phyloP scores from a whole-genome alignment of 2,888 invertebrate genomes.

The Baccha elongata region DNA sequence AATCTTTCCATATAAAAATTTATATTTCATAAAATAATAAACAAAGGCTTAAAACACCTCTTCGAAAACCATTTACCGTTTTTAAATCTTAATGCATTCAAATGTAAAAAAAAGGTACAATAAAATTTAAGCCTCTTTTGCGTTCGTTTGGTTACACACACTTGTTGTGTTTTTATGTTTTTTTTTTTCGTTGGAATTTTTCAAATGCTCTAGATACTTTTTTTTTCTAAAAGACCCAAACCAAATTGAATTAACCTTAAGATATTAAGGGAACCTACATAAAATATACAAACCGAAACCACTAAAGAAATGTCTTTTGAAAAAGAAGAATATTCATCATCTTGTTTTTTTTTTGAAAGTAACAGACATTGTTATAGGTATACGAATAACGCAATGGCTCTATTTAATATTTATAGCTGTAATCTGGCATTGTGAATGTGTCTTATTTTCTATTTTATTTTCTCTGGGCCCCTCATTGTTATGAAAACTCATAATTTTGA shows the following conservation, averaged over 20 bases:
- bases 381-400: constrained; percentile 50
- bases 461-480: too few species aligned
- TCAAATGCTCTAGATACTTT: neutral
- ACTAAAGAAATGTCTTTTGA: constrained; percentile 30
- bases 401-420: constrained; percentile 62
- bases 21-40: constrained; percentile 19
- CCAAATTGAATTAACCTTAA: constrained; percentile 35
- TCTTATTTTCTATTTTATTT: constrained; percentile 11
- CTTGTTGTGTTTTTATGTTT: constrained; percentile 1
- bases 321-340: constrained; percentile 36
- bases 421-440: constrained; percentile 48
- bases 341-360: constrained; percentile 8
- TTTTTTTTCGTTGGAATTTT: neutral
- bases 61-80: constrained; percentile 19
- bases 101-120: constrained; percentile 5
- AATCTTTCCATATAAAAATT: constrained; percentile 1
- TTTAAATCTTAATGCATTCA: constrained; percentile 15
- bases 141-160: constrained; percentile 12
- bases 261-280: constrained; percentile 29
- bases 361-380: neutral
- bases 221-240: constrained; percentile 1
- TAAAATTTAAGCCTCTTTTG: constrained; percentile 17
- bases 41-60: constrained; percentile 22
- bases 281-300: constrained; percentile 1
- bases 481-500: constrained; percentile 64